A percentile compares a stretch with the other conserved stretches of the same genome.
Evolutionary conservation across 1,140 invertebrate species (phyloP).

Genomic region (Ceratina japonica): DNA sequence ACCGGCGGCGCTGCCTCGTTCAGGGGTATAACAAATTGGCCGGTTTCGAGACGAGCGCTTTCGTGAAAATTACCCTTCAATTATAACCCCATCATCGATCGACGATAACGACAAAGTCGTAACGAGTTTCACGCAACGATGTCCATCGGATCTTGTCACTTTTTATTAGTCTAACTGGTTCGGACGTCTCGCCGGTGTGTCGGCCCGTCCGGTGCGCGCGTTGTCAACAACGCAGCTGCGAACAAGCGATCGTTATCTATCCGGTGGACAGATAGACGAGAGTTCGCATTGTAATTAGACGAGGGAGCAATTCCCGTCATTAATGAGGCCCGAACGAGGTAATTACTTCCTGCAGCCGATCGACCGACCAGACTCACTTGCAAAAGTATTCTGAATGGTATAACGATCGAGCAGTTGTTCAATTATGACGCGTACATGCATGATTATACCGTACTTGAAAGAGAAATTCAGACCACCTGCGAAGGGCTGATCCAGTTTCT

Average conservation of each 20-base stretch:
- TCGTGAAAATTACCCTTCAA: constrained; percentile 36
- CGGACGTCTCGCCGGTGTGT: not conserved
- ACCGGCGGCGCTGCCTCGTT: constrained; percentile 12
- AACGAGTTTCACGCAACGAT: constrained; percentile 20
- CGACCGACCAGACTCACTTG: not conserved
- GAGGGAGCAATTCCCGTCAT: not conserved
- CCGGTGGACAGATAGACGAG: no score
- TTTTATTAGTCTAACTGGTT: not conserved
- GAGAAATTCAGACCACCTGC: not conserved
- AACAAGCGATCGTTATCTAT: constrained; percentile 3
- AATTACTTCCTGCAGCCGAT: constrained; percentile 11
- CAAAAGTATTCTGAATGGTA: constrained; percentile 1
- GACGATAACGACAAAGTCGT: constrained; percentile 38
- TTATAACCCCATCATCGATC: constrained; percentile 35
- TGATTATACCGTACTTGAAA: not conserved
- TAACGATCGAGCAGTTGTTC: not conserved
- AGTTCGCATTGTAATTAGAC: not conserved
- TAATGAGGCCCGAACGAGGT: not conserved
- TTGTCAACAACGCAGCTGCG: constrained; percentile 24
- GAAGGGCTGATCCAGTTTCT: not conserved
- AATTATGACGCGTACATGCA: not conserved
- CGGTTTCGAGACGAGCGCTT: not conserved
- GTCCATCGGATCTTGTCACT: constrained; percentile 14
- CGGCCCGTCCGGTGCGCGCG: not conserved
- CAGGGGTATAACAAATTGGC: constrained; percentile 31